Percentiles rank a stretch among this genome's conserved stretches.
Conservation (phyloP, 2,888 invertebrate species). For the Stenodera caucasica region DNA sequence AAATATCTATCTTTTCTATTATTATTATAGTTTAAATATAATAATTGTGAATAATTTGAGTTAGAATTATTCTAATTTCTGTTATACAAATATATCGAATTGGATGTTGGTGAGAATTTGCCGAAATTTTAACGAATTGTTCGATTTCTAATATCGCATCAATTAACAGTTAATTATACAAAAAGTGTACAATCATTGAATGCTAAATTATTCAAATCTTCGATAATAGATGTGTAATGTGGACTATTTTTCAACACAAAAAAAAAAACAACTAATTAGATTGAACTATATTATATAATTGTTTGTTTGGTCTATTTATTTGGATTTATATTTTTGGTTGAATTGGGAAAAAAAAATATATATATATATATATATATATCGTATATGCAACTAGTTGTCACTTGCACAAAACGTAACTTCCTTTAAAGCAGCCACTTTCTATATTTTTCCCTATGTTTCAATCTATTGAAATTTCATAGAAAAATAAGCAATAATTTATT, state of each 20-base stretch:
- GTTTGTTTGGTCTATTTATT: no score
- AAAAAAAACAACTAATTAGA: no score
- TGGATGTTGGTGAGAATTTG: no score
- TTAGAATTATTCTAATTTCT: no score
- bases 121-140: background rate
- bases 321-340: background rate
- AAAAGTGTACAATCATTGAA: background rate
- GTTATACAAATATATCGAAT: no score
- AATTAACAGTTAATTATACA: background rate
- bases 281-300: no score
- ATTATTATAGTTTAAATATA: no score
- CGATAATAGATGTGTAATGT: background rate
- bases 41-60: no score
- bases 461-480: conserved; percentile 7
- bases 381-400: conserved; percentile 12
- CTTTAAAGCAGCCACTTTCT: conserved; percentile 5
- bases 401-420: conserved; percentile 10
- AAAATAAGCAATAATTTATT: background rate
- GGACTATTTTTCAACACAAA: background rate
- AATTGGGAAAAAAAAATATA: no score
- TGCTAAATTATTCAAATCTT: background rate
- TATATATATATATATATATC: no score
- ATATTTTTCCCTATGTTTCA: background rate
- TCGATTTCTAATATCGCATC: background rate
- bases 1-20: conserved; percentile 5